A percentile compares a stretch with the other conserved stretches of the same genome.
Conservation (phyloP, 2,888 invertebrate species). For the Drosophila fungiperda region DNA sequence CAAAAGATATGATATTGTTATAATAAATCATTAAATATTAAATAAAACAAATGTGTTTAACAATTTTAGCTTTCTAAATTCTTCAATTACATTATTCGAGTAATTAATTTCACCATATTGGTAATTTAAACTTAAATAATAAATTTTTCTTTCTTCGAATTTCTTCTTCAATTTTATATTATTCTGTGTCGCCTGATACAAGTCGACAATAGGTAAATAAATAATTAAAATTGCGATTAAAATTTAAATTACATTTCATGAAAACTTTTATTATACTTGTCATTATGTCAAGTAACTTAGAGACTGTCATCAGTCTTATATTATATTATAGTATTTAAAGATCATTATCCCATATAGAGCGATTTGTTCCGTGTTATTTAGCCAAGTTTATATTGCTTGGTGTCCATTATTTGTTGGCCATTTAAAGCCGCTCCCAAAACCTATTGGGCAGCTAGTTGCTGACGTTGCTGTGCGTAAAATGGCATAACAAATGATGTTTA, state of each 20-base stretch:
- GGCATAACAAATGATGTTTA: constrained; percentile 70
- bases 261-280: neutral
- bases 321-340: constrained; percentile 12
- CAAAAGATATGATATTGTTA: neutral
- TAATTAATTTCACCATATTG: neutral
- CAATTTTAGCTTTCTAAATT: neutral
- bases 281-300: neutral
- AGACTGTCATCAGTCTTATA: no score
- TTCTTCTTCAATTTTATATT: neutral
- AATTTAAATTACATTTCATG: neutral
- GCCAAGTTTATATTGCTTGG: constrained; percentile 21
- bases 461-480: constrained; percentile 57
- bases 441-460: constrained; percentile 55
- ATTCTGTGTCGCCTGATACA: no score
- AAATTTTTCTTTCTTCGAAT: neutral
- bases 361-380: constrained; percentile 32
- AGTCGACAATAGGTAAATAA: neutral
- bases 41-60: neutral
- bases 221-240: neutral
- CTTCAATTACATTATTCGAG: neutral
- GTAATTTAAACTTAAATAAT: neutral
- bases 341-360: neutral
- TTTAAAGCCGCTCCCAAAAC: constrained; percentile 43
- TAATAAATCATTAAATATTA: neutral
- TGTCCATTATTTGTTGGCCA: constrained; percentile 62